Base-by-base conservation (phyloP, 2,113 vertebrate genomes). In the Lepidiolamprologus cunningtoni region DNA sequence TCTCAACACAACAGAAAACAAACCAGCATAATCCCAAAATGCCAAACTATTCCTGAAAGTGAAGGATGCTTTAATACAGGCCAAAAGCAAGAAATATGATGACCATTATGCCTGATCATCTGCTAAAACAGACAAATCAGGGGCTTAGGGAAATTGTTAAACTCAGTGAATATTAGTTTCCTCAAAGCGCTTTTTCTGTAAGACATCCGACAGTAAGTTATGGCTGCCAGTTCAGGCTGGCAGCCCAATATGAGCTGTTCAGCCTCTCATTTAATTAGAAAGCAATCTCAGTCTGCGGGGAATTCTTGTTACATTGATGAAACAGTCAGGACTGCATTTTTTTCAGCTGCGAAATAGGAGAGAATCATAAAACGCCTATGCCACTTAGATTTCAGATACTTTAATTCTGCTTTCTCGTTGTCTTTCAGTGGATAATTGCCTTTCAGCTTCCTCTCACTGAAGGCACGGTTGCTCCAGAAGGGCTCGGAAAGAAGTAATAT, bases 341-440 rank as follows among this genome's bases (percentile, higher is more conserved):
- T 89, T 87, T 57, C 71, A 87, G 54, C n/a, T 33, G 54, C 61
- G 26, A 57, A 57, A 91, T 17, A 58, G 57, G n/a, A 71, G 21
- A 19, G 63, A 78, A 86, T 86, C 87, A 63, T 80, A 86, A 87
- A 91, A 84, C 14, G 14, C 35, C 82, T 80, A 5, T 52, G 84
- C 68, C 84, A 84, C 86, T 92, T 53, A 86, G 90, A 91, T 91
- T 71, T 28, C 42, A 91, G 82, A 92, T 89, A 52, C 61, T 90
- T 85, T 61, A 19, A 33, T 87, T 88, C 52, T 61, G 61, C n/a
- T 71, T 87, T 84, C 81, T 88, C 82, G 89, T 87, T 92, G 84
- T 90, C 89, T 89, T 82, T 84, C 57, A 83, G 28, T 1, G 19
- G 79, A 90, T 94, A 95, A 96, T 90, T 93, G 89, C 88, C 87